phyloP scores from a whole-genome alignment of 2,797 vertebrate species.

The Tokudaia tokunoshimensis region DNA sequence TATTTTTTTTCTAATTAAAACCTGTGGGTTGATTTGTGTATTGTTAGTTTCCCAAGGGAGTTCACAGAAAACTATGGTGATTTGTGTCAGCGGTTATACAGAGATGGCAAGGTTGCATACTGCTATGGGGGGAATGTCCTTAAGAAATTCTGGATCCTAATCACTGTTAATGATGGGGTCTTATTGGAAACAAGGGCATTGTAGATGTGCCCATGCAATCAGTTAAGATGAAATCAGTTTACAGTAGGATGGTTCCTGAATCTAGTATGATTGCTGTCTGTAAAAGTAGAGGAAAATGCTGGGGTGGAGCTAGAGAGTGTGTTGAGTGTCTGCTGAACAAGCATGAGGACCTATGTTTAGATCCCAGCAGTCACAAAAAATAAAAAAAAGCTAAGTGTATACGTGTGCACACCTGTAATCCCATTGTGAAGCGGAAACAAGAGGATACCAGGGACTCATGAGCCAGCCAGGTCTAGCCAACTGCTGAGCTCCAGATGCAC shows the following conservation, averaged over 20 bases:
- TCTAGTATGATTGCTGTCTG: background rate
- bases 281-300: background rate
- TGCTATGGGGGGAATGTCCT: background rate
- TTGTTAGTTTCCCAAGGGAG: background rate
- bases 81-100: background rate
- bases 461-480: background rate
- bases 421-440: background rate
- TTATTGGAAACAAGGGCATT: background rate
- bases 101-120: background rate
- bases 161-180: background rate
- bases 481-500: background rate
- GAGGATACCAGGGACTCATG: background rate
- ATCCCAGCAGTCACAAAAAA: background rate
- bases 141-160: background rate
- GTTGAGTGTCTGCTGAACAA: background rate
- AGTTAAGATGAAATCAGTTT: background rate
- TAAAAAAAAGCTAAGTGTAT: background rate
- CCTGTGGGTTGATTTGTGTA: background rate
- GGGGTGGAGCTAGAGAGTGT: background rate
- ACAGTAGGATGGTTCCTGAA: background rate
- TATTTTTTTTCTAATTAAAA: slow-evolving; percentile 45
- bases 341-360: background rate
- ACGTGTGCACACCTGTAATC: background rate
- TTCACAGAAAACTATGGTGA: background rate
- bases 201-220: background rate